These are phyloP conservation scores for Clarias batrachus DNA, from an alignment of 2,113 vertebrate genomes.

Conservation along the genomic window DNA sequence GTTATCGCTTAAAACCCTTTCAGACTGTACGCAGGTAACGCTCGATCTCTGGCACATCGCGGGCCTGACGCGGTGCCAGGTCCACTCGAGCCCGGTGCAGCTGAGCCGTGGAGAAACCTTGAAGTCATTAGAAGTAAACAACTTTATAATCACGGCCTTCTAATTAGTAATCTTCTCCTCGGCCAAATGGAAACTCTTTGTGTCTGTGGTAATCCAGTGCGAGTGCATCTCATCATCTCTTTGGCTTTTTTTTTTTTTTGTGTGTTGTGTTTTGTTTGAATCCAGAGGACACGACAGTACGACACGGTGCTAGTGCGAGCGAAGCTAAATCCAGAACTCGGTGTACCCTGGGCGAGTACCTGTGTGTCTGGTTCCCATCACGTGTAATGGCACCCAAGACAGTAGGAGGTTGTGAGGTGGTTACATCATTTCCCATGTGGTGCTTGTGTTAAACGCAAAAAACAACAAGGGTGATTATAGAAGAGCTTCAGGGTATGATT, in stretches of 20 bases:
- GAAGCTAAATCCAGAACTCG: neutral
- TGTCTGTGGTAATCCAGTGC: constrained; percentile 23
- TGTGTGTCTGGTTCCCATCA: neutral
- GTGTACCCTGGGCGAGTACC: neutral
- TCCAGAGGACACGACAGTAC: too few relatives aligned
- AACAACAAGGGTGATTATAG: neutral
- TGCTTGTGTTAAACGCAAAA: constrained; percentile 1
- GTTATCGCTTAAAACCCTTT: constrained; percentile 46
- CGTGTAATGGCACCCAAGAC: neutral
- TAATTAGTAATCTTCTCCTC: constrained; percentile 22
- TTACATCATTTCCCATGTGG: neutral
- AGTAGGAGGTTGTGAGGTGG: neutral
- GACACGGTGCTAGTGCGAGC: neutral
- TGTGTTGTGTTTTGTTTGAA: constrained; percentile 19
- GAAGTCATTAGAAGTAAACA: constrained; percentile 38
- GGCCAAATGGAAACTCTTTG: constrained; percentile 48
- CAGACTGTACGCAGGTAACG: constrained; percentile 41
- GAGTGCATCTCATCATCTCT: constrained; percentile 9
- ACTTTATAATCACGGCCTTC: constrained; percentile 36
- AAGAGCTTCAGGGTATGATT: neutral
- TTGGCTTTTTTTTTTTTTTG: neutral
- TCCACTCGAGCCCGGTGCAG: constrained; percentile 16
- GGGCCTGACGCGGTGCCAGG: neutral
- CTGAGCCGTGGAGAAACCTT: constrained; percentile 32
- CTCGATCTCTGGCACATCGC: constrained; percentile 43